Conservation (phyloP, 1,140 invertebrate species). For the Drosophila dunni region DNA sequence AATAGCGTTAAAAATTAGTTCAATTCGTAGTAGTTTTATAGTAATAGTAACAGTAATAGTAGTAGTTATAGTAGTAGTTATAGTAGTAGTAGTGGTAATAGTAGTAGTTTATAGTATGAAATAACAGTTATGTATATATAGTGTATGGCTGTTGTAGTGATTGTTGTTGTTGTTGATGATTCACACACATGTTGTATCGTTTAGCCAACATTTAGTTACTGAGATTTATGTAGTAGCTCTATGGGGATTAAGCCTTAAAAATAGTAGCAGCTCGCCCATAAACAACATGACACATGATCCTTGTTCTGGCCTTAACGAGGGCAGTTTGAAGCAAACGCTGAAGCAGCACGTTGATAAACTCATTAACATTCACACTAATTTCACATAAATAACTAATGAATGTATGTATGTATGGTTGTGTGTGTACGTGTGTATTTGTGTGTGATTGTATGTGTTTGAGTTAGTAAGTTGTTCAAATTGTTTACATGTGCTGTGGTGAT, state of each 20-base stretch:
- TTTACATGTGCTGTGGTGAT: slow-evolving; percentile 13
- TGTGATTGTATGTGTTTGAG: slow-evolving; percentile 13
- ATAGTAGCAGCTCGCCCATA: slow-evolving; percentile 12
- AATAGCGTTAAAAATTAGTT: slow-evolving; percentile 58
- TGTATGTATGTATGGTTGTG: slow-evolving; percentile 1
- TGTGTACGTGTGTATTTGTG: slow-evolving; percentile 7
- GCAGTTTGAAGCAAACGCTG: slow-evolving; percentile 35
- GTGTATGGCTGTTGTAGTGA: background rate
- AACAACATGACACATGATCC: background rate
- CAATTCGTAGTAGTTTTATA: slow-evolving; percentile 8
- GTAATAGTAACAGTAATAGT: slow-evolving; percentile 5
- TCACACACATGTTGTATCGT: background rate
- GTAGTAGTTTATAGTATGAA: slow-evolving; percentile 2
- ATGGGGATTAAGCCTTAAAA: slow-evolving; percentile 14
- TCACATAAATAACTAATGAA: slow-evolving; percentile 25
- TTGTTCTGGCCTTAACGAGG: background rate
- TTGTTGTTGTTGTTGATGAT: slow-evolving; percentile 7
- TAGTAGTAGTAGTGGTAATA: slow-evolving; percentile 4
- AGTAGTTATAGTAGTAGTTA: slow-evolving; percentile 8
- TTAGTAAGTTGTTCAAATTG: slow-evolving; percentile 26
- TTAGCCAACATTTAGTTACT: background rate
- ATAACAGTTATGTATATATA: slow-evolving; percentile 9
- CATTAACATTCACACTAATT: slow-evolving; percentile 30
- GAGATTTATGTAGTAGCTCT: background rate
- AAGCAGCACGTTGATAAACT: slow-evolving; percentile 37